Base-by-base conservation (phyloP, 2,797 vertebrate species). In the Spondyliosoma cantharus region DNA sequence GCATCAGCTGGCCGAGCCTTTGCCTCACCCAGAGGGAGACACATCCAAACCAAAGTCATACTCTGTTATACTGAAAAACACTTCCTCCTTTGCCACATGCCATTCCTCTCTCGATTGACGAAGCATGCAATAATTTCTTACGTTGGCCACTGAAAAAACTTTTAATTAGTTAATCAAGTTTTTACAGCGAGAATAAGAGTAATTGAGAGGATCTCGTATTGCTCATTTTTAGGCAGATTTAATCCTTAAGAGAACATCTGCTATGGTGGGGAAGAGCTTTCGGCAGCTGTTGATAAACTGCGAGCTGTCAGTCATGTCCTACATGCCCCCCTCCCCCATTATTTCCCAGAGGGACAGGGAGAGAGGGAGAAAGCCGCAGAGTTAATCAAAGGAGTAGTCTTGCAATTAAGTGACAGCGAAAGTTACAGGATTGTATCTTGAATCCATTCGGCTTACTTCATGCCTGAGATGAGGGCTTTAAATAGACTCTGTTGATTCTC, bases 401-500 rank as follows among this genome's bases (percentile, higher is more conserved):
- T 71, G 86, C 89, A 93, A 94, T 93, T 93, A 93, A 92, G 86
- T 80, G 82, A 85, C 85, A 88, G 83, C 60, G 83, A 91, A 91
- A 90, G 90, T 92, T 90, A 83, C 73, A 76, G 86, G 87, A 89
- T 87, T 91, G 82, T 84, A 86, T 93, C 87, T 89, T 77, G 64
- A 91, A 90, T 92, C 87, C 87, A 83, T 91, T 88, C 59, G 72
- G 79, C 57, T 89, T 89, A 82, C 80, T 92, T 89, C 87, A 91
- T 90, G 89, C 76, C 82, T 76, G 81, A 85, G 81, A 87, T 83
- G 82, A 83, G 60, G 71, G 71, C 80, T 87, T 84, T 74, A 81
- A 86, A 87, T 84, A 84, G 78, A 80, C 83, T 83, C 82, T 12
- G 80, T 70, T 76, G 78, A 80, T 77, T 85, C 74, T 65, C 77